Conservation (phyloP, 2,113 vertebrate species). For the Callaeas wilsoni region DNA sequence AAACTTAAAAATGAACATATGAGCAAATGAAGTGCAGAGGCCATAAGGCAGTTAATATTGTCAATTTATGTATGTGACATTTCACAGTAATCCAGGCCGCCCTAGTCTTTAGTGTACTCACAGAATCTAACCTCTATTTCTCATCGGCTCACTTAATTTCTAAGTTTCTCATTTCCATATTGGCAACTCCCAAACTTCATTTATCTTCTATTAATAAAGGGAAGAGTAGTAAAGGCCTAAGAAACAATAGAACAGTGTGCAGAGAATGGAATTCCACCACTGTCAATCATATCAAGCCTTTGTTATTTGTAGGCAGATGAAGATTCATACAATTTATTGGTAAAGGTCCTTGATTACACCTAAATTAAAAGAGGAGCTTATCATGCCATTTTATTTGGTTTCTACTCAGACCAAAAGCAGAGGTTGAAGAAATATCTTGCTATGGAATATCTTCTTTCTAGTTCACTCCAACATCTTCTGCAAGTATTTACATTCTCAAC, state of each 20-base stretch:
- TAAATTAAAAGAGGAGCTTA: background rate
- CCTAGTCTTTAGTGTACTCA: background rate
- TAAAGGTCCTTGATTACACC: background rate
- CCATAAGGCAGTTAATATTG: background rate
- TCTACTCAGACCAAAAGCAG: background rate
- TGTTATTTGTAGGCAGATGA: background rate
- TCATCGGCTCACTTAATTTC: background rate
- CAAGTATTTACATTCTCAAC: background rate
- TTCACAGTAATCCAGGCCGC: background rate
- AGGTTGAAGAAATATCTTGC: background rate
- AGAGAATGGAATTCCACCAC: background rate
- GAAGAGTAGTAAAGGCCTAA: background rate
- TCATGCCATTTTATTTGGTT: background rate
- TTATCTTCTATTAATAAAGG: background rate
- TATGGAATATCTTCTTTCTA: background rate
- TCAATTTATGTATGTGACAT: background rate
- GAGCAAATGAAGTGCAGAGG: background rate
- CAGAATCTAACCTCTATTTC: background rate
- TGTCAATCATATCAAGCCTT: background rate
- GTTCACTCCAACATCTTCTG: background rate
- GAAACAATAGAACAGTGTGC: rapidly evolving
- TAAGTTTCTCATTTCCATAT: background rate
- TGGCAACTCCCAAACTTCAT: background rate
- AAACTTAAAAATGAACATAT: background rate
- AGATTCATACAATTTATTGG: background rate